A percentile compares a stretch with the other conserved stretches of the same genome.
Evolutionary conservation across 1,140 invertebrate species (phyloP).

Genomic region (Papilio glaucus): DNA sequence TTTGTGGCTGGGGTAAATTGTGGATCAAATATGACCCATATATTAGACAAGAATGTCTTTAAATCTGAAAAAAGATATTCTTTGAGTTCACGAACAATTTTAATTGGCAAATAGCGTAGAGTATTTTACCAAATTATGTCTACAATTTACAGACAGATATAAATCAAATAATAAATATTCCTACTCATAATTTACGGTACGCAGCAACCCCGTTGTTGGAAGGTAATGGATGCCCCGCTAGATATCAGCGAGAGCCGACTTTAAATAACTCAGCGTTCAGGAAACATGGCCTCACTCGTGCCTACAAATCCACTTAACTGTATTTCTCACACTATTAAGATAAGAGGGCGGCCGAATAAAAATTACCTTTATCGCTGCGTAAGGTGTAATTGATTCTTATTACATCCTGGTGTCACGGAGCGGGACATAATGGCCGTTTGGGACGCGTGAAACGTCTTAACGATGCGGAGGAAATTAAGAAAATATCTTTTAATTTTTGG

Average conservation of each 20-base stretch:
- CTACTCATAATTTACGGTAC: constrained; percentile 71
- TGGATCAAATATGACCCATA: too few relatives aligned
- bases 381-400: constrained; percentile 72
- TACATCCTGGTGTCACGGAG: constrained; percentile 55
- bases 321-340: constrained; percentile 76
- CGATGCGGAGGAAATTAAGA: constrained; percentile 24
- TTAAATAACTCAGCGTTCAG: constrained; percentile 77
- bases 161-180: constrained; percentile 74
- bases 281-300: constrained; percentile 67
- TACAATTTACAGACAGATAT: constrained; percentile 65
- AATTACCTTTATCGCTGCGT: constrained; percentile 59
- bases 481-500: constrained; percentile 17
- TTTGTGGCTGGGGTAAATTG: too few relatives aligned
- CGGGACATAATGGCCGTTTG: constrained; percentile 34
- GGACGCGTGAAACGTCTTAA: constrained; percentile 29
- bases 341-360: constrained; percentile 66
- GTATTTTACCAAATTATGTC: constrained; percentile 30
- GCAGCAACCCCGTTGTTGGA: constrained; percentile 64
- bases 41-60: too few relatives aligned
- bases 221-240: constrained; percentile 76
- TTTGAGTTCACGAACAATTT: neutral
- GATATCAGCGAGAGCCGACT: constrained; percentile 67
- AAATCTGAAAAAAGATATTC: too few relatives aligned
- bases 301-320: constrained; percentile 72
- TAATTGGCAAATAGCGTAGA: constrained; percentile 5